Evolutionary conservation across 2,888 invertebrate species (phyloP), one percentile per base, ranked within the genome.

Genomic region (Bimastos eiseni): DNA sequence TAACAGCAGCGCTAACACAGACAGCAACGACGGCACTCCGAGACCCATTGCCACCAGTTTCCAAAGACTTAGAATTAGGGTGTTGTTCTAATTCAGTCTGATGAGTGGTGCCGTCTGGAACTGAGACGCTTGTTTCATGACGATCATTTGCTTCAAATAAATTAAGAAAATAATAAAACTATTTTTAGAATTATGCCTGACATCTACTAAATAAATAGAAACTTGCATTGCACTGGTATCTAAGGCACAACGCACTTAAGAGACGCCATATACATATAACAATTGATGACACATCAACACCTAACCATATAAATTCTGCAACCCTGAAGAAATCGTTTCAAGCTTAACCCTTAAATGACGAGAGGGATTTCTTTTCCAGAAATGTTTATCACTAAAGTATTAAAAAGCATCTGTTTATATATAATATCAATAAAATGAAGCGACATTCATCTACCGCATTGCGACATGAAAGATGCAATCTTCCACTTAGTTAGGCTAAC

Each of bases 201-300:
- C 70, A 70, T 70, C 70, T 70, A n/a, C 30, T 70, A 70, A 70
- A 70, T 70, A 70, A 70, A 70, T n/a, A 70, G n/a, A n/a, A n/a
- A 70, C 8, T 70, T 30, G 11, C n/a, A 8, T 70, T 1, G 11
- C 30, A 70, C 30, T 70, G n/a, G 70, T n/a, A 70, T 70, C n/a
- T 5, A 70, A n/a, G n/a, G 30, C 70, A n/a, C 13, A 1, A 70
- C 30, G 70, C 11, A 30, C 11, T 70, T 70, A 70, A n/a, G 11
- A n/a, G 30, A 11, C n/a, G 70, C 70, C 11, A 70, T n/a, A n/a
- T n/a, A 70, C 30, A 8, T 70, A 70, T 1, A 70, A 17, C 8
- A 6, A 13, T 70, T 8, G n/a, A 30, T n/a, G 6, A 49, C 24
- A 49, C 49, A 49, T 49, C 49, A 49, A 49, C 21, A 70, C n/a